Percentiles rank a stretch among this genome's conserved stretches.
phyloP scores from a whole-genome alignment of 2,888 invertebrate species.

The Pilophorus perplexus region DNA sequence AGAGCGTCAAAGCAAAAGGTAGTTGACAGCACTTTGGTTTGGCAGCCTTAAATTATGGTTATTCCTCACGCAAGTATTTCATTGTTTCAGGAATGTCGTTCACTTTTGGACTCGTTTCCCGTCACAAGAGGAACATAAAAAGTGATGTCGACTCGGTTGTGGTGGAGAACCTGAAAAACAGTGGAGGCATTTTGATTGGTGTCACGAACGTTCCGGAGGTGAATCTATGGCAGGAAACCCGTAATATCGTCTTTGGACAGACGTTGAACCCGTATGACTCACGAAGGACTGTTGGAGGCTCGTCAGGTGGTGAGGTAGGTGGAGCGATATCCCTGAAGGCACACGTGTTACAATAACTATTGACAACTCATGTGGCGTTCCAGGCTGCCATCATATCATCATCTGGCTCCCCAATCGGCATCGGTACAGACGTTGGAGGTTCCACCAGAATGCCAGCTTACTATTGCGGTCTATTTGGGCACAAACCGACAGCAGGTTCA shows the following conservation, averaged over 20 bases:
- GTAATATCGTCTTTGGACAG: conserved; percentile 83
- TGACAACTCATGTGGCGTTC: background rate
- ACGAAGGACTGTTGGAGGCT: conserved; percentile 81
- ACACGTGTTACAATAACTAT: background rate
- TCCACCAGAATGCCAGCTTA: conserved; percentile 90
- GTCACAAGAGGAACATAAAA: conserved; percentile 58
- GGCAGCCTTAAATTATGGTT: background rate
- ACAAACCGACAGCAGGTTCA: conserved; percentile 66
- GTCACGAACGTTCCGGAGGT: conserved; percentile 90
- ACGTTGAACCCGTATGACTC: conserved; percentile 90
- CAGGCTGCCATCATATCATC: conserved; percentile 63
- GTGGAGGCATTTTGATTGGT: conserved; percentile 83
- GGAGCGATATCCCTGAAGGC: background rate
- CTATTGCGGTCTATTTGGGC: conserved; percentile 84
- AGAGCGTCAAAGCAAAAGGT: conserved; percentile 76
- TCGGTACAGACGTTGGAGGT: conserved; percentile 95
- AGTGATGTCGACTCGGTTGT: conserved; percentile 76
- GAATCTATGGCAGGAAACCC: conserved; percentile 88
- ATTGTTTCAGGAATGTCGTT: conserved; percentile 55
- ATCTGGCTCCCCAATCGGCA: conserved; percentile 76
- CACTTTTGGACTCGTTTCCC: conserved; percentile 64
- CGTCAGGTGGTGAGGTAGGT: conserved; percentile 77
- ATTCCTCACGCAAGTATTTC: background rate
- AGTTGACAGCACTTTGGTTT: too few species aligned
- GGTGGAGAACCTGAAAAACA: conserved; percentile 66